phyloP scores from a whole-genome alignment of 2,113 vertebrate species.

The Hypanus sabinus region DNA sequence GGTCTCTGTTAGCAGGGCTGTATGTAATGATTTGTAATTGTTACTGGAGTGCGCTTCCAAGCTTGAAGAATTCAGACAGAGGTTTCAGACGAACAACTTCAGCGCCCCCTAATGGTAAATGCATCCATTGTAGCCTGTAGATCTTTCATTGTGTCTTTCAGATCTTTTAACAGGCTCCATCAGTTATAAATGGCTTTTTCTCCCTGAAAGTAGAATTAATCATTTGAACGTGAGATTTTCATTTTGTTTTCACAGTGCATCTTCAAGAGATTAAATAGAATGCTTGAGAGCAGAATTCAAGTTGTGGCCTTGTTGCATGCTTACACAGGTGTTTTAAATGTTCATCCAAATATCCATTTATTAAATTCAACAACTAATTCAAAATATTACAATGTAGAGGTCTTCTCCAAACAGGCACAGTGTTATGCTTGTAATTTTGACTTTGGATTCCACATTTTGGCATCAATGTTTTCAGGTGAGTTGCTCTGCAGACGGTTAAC shows the following conservation, averaged over 20 bases:
- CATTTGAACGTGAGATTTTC: neutral
- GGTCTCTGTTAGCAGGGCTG: conserved; percentile 17
- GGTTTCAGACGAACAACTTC: neutral
- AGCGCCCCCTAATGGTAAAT: conserved; percentile 32
- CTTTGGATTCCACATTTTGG: neutral
- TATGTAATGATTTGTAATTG: conserved; percentile 12
- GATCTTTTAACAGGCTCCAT: neutral
- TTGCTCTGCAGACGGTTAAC: neutral
- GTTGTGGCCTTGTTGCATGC: neutral
- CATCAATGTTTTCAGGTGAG: neutral
- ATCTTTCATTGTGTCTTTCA: neutral
- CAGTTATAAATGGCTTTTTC: neutral
- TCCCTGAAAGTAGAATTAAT: neutral
- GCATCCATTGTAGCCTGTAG: neutral
- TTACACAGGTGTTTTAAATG: neutral
- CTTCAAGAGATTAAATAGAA: neutral
- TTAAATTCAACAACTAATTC: too few relatives aligned
- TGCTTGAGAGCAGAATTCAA: neutral
- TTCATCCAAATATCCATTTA: neutral
- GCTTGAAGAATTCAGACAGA: neutral
- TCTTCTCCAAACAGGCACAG: neutral
- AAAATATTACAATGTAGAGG: neutral
- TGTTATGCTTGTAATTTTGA: neutral
- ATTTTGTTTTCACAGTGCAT: neutral
- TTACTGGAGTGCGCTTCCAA: conserved; percentile 26